Base-by-base conservation (phyloP, 2,888 invertebrate species). In the Kryphioiulus occultus region DNA sequence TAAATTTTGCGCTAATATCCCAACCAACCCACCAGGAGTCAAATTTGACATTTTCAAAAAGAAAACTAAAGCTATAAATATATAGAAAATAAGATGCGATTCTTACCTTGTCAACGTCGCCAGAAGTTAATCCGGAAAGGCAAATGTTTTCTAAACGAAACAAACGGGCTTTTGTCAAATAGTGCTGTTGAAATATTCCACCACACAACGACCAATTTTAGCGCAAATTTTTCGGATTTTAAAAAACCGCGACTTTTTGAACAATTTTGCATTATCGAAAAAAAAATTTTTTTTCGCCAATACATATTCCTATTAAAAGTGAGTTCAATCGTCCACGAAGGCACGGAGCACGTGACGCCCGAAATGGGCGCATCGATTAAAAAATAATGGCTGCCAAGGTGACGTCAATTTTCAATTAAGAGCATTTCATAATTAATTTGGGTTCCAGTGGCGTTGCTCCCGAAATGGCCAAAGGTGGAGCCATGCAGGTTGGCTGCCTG, bases 351-450 rank as follows among this genome's bases (percentile, higher is more conserved):
- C 78, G 30, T 78, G 78, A 30, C 17, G 78, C 78, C 78, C 78
- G 30, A 78, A 78, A 30, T 15, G 15, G 22, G 15, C 26, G 22
- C 78, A 12, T 15, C 15, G 78, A 78, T 78, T 78, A 78, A 78
- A 78, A 78, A 78, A 30, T 30, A 68, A 30, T 30, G 78, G 78
- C 30, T 30, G 78, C 59, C 59, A 4, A 68, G 22, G 26, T 78
- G 78, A 78, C 78, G 78, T 78, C 78, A 26, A 78, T 78, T 78
- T 78, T 78, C 78, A 78, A 78, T 78, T 78, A 78, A 78, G 78
- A 30, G 30, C 78, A 78, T 78, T 78, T 78, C 78, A 78, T 78
- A 78, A 78, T 78, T 78, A 78, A 78, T 78, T 78, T 78, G 26
- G 78, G 1, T 78, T 78, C 30, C 30, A 22, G 78, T 78, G 78